Evolutionary conservation across 2,113 vertebrate species (phyloP), one percentile per base, ranked within the genome.

Genomic region (Hemiprocne comata): DNA sequence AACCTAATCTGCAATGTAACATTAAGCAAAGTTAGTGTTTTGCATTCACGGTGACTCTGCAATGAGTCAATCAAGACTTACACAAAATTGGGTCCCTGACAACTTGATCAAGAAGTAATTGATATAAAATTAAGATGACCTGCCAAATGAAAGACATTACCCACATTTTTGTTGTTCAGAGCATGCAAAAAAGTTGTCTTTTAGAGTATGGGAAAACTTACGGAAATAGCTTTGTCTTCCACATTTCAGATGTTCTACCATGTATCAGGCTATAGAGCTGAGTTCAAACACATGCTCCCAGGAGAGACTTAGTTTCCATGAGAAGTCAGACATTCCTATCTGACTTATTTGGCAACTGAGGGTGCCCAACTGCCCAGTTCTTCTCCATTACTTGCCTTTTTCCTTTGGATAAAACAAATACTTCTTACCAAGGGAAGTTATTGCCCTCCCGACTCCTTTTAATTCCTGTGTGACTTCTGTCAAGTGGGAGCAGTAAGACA

Each of bases 31-130:
- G 25, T 6, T 29, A 23, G 6, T 4, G 8, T 57, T 81, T 58
- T 48, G 13, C 21, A 26, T 75, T 85, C 1, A 0, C 4, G 28
- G 17, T 42, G 38, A 54, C 5, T 2, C 10, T 60, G 31, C 23
- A 42, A 29, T 25, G 15, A 29, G 13, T 55, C 20, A 81, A 53
- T 33, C 0, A 2, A 73, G 55, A 14, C 6, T 54, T 70, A 33
- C 4, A 19, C 1, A 2, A 48, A 66, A 70, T 2, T 69, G 8
- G 7, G 3, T 50, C 19, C 6, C 2, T 8, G 58, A 13, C 17
- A 48, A 15, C 46, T 40, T 17, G 31, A n/a, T 1, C 4, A 38
- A 74, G 29, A 71, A 84, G 20, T 0, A 48, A 46, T 8, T 17
- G 4, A 48, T 2, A 3, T 54, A 31, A 73, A 73, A 83, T n/a